Evolutionary conservation across 2,888 invertebrate genomes (phyloP).

Genomic region (Noctua pronuba): DNA sequence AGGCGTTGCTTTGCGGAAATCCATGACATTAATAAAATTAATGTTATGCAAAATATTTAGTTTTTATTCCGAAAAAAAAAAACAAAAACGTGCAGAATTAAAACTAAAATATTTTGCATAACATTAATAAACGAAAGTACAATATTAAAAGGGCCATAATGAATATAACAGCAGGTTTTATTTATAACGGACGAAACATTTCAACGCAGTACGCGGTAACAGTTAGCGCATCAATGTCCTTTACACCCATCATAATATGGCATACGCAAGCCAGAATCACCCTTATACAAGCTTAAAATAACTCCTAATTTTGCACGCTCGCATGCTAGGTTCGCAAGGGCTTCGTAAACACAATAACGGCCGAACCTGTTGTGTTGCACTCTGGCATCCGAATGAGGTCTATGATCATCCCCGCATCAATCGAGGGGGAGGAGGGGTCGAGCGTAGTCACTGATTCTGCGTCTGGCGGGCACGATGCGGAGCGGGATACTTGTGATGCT

Average conservation of each 20-base stretch:
- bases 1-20: too few relatives aligned
- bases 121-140: too few relatives aligned
- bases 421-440: constrained; percentile 4
- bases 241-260: not conserved
- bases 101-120: too few relatives aligned
- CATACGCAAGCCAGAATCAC: not conserved
- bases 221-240: not conserved
- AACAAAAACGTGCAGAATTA: too few relatives aligned
- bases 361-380: constrained; percentile 68
- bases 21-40: too few relatives aligned
- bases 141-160: too few relatives aligned
- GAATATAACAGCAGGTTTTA: not conserved
- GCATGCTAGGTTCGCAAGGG: constrained; percentile 81
- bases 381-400: constrained; percentile 77
- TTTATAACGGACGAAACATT: not conserved
- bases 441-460: constrained; percentile 15
- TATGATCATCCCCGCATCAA: constrained; percentile 61
- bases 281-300: constrained; percentile 31
- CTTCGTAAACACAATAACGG: constrained; percentile 71
- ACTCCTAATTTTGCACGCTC: constrained; percentile 64
- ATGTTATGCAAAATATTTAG: too few relatives aligned
- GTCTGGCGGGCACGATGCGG: not conserved
- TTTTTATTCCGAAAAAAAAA: too few relatives aligned
- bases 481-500: not conserved
- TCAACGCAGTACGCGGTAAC: not conserved